These are phyloP conservation scores for Amphiprion ocellaris DNA, from an alignment of 2,113 vertebrate genomes.

Conservation along the genomic window DNA sequence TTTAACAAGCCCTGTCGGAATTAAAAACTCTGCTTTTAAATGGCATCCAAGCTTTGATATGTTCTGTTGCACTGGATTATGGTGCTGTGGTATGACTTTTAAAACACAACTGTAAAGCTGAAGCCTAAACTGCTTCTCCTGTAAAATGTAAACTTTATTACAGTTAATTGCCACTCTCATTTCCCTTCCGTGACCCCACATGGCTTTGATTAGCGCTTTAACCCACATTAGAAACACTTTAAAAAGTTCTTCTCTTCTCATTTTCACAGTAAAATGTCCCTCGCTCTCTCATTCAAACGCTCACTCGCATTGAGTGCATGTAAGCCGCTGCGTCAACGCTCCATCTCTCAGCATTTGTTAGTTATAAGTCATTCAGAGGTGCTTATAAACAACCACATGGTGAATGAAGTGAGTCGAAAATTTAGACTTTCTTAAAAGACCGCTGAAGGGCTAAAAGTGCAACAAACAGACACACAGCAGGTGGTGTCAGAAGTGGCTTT, in stretches of 20 bases:
- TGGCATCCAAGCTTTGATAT: conserved; percentile 43
- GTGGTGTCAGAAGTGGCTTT: conserved; percentile 1
- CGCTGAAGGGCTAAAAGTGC: background rate
- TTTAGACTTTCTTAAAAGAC: no score
- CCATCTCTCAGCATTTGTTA: background rate
- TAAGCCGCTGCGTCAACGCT: background rate
- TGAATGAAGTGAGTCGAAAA: background rate
- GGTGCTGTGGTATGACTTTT: conserved; percentile 25
- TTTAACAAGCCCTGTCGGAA: conserved; percentile 34
- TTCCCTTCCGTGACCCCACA: conserved; percentile 48
- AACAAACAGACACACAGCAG: background rate
- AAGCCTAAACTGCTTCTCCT: conserved; percentile 32
- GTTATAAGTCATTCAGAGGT: conserved; percentile 11
- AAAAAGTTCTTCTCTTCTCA: conserved; percentile 34
- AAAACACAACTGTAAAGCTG: conserved; percentile 21
- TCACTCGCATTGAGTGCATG: background rate
- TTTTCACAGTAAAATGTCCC: conserved; percentile 24
- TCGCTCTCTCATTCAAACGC: background rate
- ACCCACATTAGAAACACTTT: conserved; percentile 49
- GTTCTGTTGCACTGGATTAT: conserved; percentile 12
- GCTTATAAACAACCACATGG: background rate
- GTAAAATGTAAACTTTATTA: conserved; percentile 61
- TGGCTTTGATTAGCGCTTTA: conserved; percentile 63
- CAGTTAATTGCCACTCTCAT: conserved; percentile 49
- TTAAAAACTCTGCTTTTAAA: conserved; percentile 30